Conservation (phyloP, 2,888 invertebrate genomes). For the Eupeodes luniger region DNA sequence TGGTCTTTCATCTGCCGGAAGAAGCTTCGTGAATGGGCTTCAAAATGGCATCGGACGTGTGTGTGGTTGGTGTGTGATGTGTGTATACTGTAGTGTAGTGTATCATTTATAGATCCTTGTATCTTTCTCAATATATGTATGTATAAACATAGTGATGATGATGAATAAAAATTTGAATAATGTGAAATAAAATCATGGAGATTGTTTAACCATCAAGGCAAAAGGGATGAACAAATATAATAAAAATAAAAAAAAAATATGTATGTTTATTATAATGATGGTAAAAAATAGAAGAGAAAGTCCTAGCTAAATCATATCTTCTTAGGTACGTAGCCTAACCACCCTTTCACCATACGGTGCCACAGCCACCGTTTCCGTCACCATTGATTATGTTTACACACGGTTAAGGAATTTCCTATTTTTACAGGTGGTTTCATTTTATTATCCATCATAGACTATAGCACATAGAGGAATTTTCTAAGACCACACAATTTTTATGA, state of each 20-base stretch:
- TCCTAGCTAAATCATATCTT: background rate
- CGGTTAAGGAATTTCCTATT: background rate
- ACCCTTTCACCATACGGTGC: too few relatives aligned
- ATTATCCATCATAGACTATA: background rate
- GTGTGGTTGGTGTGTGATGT: slow-evolving; percentile 5
- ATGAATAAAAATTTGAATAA: slow-evolving; percentile 72
- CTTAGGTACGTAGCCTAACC: too few relatives aligned
- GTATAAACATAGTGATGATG: background rate
- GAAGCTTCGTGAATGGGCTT: slow-evolving; percentile 51
- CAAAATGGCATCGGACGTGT: slow-evolving; percentile 22
- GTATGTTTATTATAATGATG: slow-evolving; percentile 29
- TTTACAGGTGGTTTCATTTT: slow-evolving; percentile 30
- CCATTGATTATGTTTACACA: slow-evolving; percentile 19
- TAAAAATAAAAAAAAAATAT: slow-evolving; percentile 8
- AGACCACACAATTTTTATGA: background rate
- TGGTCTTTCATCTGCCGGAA: slow-evolving; percentile 52
- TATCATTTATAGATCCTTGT: background rate
- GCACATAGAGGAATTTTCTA: background rate
- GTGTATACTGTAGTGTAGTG: background rate
- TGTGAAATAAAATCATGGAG: slow-evolving; percentile 67
- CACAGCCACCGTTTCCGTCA: background rate
- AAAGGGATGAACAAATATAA: slow-evolving; percentile 32
- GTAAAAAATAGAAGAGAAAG: background rate
- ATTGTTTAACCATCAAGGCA: slow-evolving; percentile 56
- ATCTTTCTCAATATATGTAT: slow-evolving; percentile 19